Percentiles rank a stretch among this genome's conserved stretches.
These are phyloP conservation scores for Dysidea cf. avara DNA, from an alignment of 37 sponge, comb jelly and placozoan species.

Conservation along the genomic window DNA sequence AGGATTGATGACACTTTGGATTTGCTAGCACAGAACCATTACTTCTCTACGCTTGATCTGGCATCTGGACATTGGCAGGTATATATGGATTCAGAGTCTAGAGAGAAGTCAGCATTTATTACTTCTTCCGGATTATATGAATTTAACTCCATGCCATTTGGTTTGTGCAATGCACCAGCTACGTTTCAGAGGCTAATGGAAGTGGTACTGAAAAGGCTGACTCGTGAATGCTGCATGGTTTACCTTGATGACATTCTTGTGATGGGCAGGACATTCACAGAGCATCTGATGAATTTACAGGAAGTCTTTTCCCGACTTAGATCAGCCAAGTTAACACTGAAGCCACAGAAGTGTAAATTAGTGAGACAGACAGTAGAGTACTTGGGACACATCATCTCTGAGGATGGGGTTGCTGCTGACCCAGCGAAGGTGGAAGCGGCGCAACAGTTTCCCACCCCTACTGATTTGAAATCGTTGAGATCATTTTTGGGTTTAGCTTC, in stretches of 20 bases:
- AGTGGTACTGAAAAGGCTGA: conserved; percentile 17
- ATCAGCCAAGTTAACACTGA: conserved; percentile 22
- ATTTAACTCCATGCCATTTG: no score
- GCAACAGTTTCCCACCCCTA: not conserved
- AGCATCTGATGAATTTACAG: conserved; percentile 34
- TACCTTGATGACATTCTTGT: conserved; percentile 59
- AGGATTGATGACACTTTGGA: conserved; percentile 9
- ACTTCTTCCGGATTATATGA: no score
- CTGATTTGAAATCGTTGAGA: conserved; percentile 13
- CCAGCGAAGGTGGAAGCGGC: conserved; percentile 12
- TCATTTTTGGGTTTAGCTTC: conserved; percentile 7
- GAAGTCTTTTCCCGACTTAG: conserved; percentile 36
- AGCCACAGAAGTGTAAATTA: conserved; percentile 31
- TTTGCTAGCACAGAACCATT: not conserved
- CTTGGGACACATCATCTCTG: conserved; percentile 26
- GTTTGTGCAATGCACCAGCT: no score
- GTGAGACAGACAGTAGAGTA: conserved; percentile 14
- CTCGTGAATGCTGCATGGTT: conserved; percentile 15
- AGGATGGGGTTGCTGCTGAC: conserved; percentile 6
- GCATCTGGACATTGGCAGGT: no score
- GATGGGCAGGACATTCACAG: conserved; percentile 7
- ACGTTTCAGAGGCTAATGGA: conserved; percentile 64
- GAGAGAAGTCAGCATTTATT: no score
- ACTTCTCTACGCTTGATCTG: conserved; percentile 22
- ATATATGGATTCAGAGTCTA: no score